Base-by-base conservation (phyloP, 2,113 vertebrate species). In the Oryzias curvinotus region DNA sequence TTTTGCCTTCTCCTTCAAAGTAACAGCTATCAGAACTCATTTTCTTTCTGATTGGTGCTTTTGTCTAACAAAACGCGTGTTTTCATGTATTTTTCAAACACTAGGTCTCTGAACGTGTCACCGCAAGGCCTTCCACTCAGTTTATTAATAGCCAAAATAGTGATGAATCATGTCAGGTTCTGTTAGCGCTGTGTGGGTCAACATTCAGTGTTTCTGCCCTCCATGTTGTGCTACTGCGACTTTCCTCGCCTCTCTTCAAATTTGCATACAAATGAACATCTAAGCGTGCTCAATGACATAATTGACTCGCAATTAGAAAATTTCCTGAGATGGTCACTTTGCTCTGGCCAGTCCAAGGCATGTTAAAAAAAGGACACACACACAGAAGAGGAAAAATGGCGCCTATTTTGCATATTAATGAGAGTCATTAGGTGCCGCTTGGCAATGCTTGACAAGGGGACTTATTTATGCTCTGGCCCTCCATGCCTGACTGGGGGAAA, bases 181-280 rank as follows among this genome's bases (percentile, higher is more conserved):
- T 17, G 55, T 54, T 28, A 49, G 45, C 16, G 21, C n/a, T 52
- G 45, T 57, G 23, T 18, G 68, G 73, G 75, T 77, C 72, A 68
- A 17, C 43, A 49, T 72, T 81, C 71, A 65, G 56, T 86, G 61
- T 87, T 86, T 84, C 77, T 87, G 88, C 69, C 82, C 84, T 82
- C 71, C 75, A 58, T 91, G 85, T 89, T 88, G 86, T 86, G 73
- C 75, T 71, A 72, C 74, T 78, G 80, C 76, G 67, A 62, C 53
- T 75, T 78, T 74, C 59, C 74, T 68, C 76, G 81, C 57, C 60
- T 72, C 78, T 73, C 67, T 77, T 74, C 28, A 54, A 53, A 93
- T 93, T 93, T 93, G 91, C 92, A 93, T 93, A 93, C 91, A 93
- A 93, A 93, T 93, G 91, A 93, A 93, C 88, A 92, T 91, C 89